Conservation (phyloP, 1,140 invertebrate species). For the Littorina saxatilis region DNA sequence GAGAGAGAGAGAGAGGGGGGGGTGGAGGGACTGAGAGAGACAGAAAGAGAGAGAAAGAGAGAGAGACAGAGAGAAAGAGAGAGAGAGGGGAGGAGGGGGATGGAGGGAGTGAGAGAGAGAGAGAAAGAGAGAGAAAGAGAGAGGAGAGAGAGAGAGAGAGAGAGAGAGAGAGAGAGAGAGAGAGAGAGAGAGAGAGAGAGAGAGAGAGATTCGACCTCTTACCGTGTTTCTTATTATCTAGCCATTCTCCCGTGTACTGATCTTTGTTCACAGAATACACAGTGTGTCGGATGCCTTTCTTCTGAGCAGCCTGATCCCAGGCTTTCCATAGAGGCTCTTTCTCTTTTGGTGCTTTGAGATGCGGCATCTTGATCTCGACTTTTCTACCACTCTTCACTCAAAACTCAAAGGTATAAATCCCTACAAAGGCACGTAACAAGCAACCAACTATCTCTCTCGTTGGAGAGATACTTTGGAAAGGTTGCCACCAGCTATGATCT, state of each 20-base stretch:
- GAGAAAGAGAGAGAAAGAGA: not conserved
- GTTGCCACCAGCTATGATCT: not conserved
- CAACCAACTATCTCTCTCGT: not conserved
- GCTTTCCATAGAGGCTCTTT: constrained; percentile 74
- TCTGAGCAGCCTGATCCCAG: constrained; percentile 74
- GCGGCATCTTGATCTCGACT: constrained; percentile 59
- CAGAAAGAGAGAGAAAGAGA: not conserved
- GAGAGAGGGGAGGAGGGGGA: too few relatives aligned
- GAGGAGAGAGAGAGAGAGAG: too few relatives aligned
- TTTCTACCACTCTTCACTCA: not conserved
- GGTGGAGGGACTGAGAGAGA: too few relatives aligned
- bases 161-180: too few relatives aligned
- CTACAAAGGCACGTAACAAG: not conserved
- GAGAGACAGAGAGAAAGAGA: too few relatives aligned
- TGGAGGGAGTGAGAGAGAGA: too few relatives aligned
- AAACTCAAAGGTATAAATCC: not conserved
- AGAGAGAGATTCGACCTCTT: too few relatives aligned
- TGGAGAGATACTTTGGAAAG: not conserved
- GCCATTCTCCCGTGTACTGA: constrained; percentile 76
- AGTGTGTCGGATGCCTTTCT: constrained; percentile 74
- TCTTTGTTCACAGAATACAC: constrained; percentile 75
- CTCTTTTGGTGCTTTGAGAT: constrained; percentile 66
- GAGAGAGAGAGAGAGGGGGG: too few relatives aligned
- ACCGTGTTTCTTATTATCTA: constrained; percentile 76
- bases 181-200: too few relatives aligned